Base-by-base conservation (phyloP, 2,113 vertebrate species). In the Tichodroma muraria region DNA sequence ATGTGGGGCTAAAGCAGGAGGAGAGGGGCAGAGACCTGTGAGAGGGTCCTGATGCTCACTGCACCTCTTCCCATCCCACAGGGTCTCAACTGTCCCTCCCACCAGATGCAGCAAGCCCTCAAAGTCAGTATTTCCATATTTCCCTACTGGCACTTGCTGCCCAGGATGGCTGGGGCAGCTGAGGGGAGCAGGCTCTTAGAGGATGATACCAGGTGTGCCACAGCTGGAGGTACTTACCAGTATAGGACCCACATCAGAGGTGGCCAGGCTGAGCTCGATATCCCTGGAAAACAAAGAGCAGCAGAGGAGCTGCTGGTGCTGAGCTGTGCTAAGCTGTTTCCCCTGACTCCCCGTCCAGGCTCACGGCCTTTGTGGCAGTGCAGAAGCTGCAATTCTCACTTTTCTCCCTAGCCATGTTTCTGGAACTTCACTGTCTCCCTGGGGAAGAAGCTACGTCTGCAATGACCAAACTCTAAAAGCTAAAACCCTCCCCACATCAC, bases 301-400 rank as follows among this genome's bases (percentile, higher is more conserved):
- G 52, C 27, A 42, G 38, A 50, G 40, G 54, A 49, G 10, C 35
- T 53, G 82, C 60, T 68, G 25, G 57, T 28, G 42, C 12, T 25
- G 22, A 24, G 24, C 13, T 73, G 60, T 6, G 8, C 20, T 1
- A 1, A 44, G 31, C 42, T 1, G 1, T 37, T 37, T 25, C 33
- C 45, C 56, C 35, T 12, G 4, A 21, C 5, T 6, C 7, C 37
- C 0, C 0, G 0, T 35, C 28, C 12, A 53, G 19, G 38, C 2
- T 30, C 10, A 4, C 49, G 20, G 12, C 65, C 16, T 17, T 15
- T 6, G 12, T 3, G 2, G 27, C 4, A 30, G 3, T 16, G 17
- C 37, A 42, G 22, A 6, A 22, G 15, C 35, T 50, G 37, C 17
- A 7, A 21, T 22, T 70, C 47, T 56, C 70, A 21, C 35, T 66